These are phyloP conservation scores for Nibea coibor DNA, from an alignment of 2,113 vertebrate species.

Conservation along the genomic window DNA sequence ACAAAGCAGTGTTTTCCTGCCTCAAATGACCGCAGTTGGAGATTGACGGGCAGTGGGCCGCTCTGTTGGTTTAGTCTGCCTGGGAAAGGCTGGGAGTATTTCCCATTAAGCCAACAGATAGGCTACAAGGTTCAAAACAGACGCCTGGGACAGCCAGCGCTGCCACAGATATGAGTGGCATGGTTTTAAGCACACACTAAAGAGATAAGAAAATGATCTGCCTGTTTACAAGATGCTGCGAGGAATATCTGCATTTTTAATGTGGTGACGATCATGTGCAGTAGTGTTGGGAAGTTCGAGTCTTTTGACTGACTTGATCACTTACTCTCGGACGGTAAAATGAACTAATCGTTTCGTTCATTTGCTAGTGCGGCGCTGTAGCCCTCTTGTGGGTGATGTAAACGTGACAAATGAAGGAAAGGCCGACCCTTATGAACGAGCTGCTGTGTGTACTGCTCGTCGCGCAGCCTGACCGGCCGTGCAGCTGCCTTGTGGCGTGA, in stretches of 20 bases:
- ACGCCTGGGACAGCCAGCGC: neutral
- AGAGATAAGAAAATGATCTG: neutral
- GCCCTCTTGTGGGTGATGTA: too few species aligned
- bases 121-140: neutral
- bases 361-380: too few species aligned
- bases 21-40: constrained; percentile 15
- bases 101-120: neutral
- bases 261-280: neutral
- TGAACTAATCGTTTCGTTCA: too few species aligned
- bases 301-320: too few species aligned
- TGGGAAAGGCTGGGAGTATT: constrained; percentile 55
- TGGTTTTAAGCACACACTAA: neutral
- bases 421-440: too few species aligned
- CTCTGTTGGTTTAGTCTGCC: constrained; percentile 18
- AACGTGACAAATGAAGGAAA: too few species aligned
- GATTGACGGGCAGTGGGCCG: constrained; percentile 9
- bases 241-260: neutral
- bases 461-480: too few species aligned
- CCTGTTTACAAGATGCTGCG: neutral
- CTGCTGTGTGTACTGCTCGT: too few species aligned
- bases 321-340: too few species aligned
- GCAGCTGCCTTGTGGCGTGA: too few species aligned
- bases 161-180: neutral
- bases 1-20: constrained; percentile 46
- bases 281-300: too few species aligned